A percentile compares a stretch with the other conserved stretches of the same genome.
phyloP scores from a whole-genome alignment of 2,888 invertebrate genomes.

The Cryptops parisi region DNA sequence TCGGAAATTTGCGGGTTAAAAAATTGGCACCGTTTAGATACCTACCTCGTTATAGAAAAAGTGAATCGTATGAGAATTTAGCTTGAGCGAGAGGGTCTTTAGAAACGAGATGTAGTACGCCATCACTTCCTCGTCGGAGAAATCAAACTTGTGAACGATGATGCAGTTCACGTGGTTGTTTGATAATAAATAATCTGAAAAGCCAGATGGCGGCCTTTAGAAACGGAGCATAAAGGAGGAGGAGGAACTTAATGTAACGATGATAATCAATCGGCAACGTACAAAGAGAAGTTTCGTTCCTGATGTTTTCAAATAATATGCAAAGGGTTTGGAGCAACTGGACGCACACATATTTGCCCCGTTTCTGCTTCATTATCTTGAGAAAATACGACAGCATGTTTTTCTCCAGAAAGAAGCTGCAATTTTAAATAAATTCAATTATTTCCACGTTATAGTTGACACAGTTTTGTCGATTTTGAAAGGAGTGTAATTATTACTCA shows the following conservation, averaged over 20 bases:
- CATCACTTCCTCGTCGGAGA: constrained; percentile 99
- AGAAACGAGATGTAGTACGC: constrained; percentile 99
- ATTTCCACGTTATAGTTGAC: background rate
- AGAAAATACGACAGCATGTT: constrained; percentile 98
- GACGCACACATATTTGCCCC: constrained; percentile 93
- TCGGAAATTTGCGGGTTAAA: too few species aligned
- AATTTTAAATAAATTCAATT: constrained; percentile 26
- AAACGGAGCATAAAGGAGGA: background rate
- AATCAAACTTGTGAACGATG: constrained; percentile 98
- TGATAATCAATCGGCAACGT: constrained; percentile 39
- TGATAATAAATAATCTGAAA: constrained; percentile 87
- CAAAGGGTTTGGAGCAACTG: constrained; percentile 95
- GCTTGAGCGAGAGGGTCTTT: constrained; percentile 91
- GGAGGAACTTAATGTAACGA: background rate
- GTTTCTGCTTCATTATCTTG: constrained; percentile 92
- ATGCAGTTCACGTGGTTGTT: constrained; percentile 99
- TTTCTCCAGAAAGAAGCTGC: constrained; percentile 95
- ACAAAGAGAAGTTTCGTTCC: constrained; percentile 98
- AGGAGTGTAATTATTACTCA: constrained; percentile 56
- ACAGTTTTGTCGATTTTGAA: background rate
- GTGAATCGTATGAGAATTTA: constrained; percentile 96
- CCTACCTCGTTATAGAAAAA: constrained; percentile 98
- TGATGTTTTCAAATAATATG: constrained; percentile 97
- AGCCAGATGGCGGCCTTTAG: background rate
- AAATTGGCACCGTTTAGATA: constrained; percentile 15